Evolutionary conservation across 1,140 invertebrate genomes (phyloP), one percentile per base, ranked within the genome.

Genomic region (Eriosoma lanigerum): DNA sequence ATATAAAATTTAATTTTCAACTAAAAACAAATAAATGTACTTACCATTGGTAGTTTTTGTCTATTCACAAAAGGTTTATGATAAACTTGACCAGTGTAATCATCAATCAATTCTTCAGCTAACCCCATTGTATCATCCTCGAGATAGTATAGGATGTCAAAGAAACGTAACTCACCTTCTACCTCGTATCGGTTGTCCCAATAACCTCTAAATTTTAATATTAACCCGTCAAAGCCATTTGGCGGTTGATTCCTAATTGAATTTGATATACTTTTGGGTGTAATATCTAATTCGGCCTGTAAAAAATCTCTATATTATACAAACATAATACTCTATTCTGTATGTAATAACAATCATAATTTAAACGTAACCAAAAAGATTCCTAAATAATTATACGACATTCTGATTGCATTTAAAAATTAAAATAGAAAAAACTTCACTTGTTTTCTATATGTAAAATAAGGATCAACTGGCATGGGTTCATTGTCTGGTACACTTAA

Each of bases 391-490:
- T 29, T 26, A 56, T 32, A n/a, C 3, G 38, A 13, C 19, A n/a
- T 44, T 13, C 3, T 29, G 19, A 44, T 46, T 12, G 38, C 19
- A 44, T 72, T 24, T 12, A 72, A 29, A 19, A 50, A 29, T 38
- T 38, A 38, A 4, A 38, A 38, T 52, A 52, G 29, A 48, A 24
- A 26, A 21, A 13, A 72, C 68, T 6, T 56, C 38, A 78, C 75
- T 60, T 78, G 17, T 78, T 24, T 60, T 19, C 75, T 24, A 21
- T 62, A 62, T 15, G 19, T n/a, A 12, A 29, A 78, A 48, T 78
- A 78, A 21, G 75, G 75, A 62, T 78, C 75, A n/a, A 46, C 38
- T 1, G 75, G 75, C 12, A 60, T 24, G 10, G 17, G n/a, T 46
- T 46, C 21, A 15, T 78, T 48, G 8, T 46, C 21, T 3, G 3